phyloP scores from a whole-genome alignment of 2,888 invertebrate species.

The Drosophila setosimentum region DNA sequence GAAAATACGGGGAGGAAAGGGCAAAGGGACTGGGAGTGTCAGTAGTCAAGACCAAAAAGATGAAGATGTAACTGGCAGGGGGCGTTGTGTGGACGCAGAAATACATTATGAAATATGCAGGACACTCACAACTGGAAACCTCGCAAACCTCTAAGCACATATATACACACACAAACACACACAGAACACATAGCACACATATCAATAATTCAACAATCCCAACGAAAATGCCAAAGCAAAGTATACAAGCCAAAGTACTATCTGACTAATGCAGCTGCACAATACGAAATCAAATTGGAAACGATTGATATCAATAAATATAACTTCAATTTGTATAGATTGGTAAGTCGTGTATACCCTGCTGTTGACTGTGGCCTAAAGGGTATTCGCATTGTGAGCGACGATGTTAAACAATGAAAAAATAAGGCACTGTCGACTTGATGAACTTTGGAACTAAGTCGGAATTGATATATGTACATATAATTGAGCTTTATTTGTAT shows the following conservation, averaged over 20 bases:
- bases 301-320: slow-evolving; percentile 1
- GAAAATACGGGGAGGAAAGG: slow-evolving; percentile 19
- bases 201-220: slow-evolving; percentile 73
- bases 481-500: slow-evolving; percentile 49
- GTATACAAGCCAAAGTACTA: slow-evolving; percentile 34
- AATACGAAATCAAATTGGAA: slow-evolving; percentile 6
- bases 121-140: slow-evolving; percentile 55
- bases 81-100: slow-evolving; percentile 38
- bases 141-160: slow-evolving; percentile 51
- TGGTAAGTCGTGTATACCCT: slow-evolving; percentile 9
- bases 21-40: slow-evolving; percentile 10
- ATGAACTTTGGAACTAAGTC: slow-evolving; percentile 76
- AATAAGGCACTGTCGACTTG: slow-evolving; percentile 53
- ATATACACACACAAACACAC: neutral
- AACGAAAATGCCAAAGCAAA: slow-evolving; percentile 52
- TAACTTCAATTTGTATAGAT: neutral
- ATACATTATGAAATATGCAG: slow-evolving; percentile 62
- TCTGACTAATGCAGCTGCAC: neutral
- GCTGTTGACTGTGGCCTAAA: neutral
- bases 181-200: slow-evolving; percentile 38
- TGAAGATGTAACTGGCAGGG: neutral
- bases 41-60: slow-evolving; percentile 13
- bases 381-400: slow-evolving; percentile 22
- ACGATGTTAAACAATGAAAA: slow-evolving; percentile 24
- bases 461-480: slow-evolving; percentile 65